These are phyloP conservation scores for Gryllus bimaculatus DNA, from an alignment of 1,140 invertebrate genomes.

Conservation along the genomic window DNA sequence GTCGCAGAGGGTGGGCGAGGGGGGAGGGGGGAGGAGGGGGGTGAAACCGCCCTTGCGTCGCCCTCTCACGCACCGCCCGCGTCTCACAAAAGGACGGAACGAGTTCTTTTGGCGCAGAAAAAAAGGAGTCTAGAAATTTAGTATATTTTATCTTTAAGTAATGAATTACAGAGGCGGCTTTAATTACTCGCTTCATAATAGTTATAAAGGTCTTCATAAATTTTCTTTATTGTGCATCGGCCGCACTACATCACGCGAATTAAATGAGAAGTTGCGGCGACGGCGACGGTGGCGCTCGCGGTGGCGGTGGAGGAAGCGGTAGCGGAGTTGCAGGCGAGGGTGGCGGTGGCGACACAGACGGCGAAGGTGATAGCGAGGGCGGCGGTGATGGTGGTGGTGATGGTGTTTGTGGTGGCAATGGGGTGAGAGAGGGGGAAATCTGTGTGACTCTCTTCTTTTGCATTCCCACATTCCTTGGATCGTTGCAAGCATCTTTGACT, in stretches of 20 bases:
- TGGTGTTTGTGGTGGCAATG: too few species aligned
- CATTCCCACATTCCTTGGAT: too few species aligned
- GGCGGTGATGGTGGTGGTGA: too few species aligned
- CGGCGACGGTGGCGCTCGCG: neutral
- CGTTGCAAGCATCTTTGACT: too few species aligned
- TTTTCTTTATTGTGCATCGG: conserved; percentile 4
- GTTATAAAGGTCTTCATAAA: conserved; percentile 5
- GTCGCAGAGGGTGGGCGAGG: neutral
- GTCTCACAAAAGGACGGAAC: neutral
- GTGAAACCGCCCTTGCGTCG: too few species aligned
- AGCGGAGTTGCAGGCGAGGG: neutral
- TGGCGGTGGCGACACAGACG: neutral
- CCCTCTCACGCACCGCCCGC: too few species aligned
- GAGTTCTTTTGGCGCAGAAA: neutral
- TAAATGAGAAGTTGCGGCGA: conserved; percentile 3
- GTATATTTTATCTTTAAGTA: neutral
- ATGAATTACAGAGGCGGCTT: neutral
- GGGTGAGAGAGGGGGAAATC: too few species aligned
- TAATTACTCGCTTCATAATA: conserved; percentile 5
- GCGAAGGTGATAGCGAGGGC: too few species aligned
- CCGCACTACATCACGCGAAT: neutral
- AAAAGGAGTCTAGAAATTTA: neutral
- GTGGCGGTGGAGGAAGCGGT: neutral
- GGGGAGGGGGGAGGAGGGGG: too few species aligned
- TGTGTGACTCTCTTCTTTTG: too few species aligned